phyloP scores from a whole-genome alignment of 2,888 invertebrate species.

The Drosophila longiperda region DNA sequence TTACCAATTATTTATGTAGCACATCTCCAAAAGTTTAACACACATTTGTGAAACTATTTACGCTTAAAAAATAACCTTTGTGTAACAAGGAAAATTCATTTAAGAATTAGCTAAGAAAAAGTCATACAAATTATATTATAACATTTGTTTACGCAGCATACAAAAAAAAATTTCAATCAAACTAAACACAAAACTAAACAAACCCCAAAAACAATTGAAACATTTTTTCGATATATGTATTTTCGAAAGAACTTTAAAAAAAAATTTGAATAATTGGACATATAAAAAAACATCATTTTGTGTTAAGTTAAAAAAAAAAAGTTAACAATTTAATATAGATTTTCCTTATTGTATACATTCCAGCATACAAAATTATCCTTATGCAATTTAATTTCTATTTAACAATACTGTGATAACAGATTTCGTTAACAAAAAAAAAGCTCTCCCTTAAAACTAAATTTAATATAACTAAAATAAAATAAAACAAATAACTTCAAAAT shows the following conservation, averaged over 20 bases:
- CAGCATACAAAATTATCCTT: slow-evolving; percentile 28
- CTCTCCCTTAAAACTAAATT: slow-evolving; percentile 26
- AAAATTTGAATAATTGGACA: slow-evolving; percentile 15
- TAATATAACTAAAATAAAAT: slow-evolving; percentile 18
- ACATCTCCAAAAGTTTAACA: slow-evolving; percentile 43
- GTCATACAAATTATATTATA: slow-evolving; percentile 12
- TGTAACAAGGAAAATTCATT: slow-evolving; percentile 33
- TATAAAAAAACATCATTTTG: slow-evolving; percentile 8
- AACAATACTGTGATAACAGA: slow-evolving; percentile 77
- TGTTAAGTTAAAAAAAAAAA: slow-evolving; percentile 12
- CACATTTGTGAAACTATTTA: slow-evolving; percentile 69
- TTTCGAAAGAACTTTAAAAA: slow-evolving; percentile 66
- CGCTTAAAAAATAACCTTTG: slow-evolving; percentile 62
- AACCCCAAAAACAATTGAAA: slow-evolving; percentile 30
- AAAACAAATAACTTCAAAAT: slow-evolving; percentile 9
- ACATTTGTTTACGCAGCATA: slow-evolving; percentile 15
- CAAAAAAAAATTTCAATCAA: slow-evolving; percentile 29
- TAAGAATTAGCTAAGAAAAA: slow-evolving; percentile 15
- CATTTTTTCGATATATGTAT: slow-evolving; percentile 73
- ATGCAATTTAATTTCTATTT: slow-evolving; percentile 33
- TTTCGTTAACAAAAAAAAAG: slow-evolving; percentile 44
- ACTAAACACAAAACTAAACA: slow-evolving; percentile 24
- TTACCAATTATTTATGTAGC: slow-evolving; percentile 31
- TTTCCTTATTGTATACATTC: slow-evolving; percentile 11
- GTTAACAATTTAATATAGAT: slow-evolving; percentile 5